Evolutionary conservation across 1,140 invertebrate genomes (phyloP), one percentile per base, ranked within the genome.

Genomic region (Heliconius melpomene): DNA sequence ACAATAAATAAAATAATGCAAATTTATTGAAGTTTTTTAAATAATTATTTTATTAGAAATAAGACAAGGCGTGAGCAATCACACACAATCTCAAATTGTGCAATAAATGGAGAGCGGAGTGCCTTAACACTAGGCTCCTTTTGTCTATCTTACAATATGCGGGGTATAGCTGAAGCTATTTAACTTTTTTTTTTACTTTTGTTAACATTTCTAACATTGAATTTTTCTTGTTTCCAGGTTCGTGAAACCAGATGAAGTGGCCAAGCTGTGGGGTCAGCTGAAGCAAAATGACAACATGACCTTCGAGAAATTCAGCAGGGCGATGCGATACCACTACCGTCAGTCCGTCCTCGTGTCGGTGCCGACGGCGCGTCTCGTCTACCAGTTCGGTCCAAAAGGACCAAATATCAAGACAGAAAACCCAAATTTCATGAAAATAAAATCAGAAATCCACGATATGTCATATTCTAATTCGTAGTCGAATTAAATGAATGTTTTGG

Each of bases 261-360:
- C 98, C 2, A 96, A 97, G 86, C 95, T 98, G 79, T 99, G 98
- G 98, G 98, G 98, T 0, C 96, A 96, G 36, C 95, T 96, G 86
- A 98, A 98, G 89, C 97, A 97, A 88, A 99, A 99, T 90, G 96
- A 96, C 38, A 96, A 97, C 88, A 99, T 99, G 98, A 98, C 97
- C 23, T 99, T 98, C 89, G 98, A 98, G 90, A 99, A 99, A 93
- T 96, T 99, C 81, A 98, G 97, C 93, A 92, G 98, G 85, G 98
- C 98, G 8, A 98, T 99, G 98, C 96, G 98, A 96, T 98, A 98
- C 94, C 98, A 98, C 92, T 98, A 98, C 93, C 97, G 97, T 89
- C 96, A 97, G 87, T 95, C 96, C 88, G 97, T 98, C 52, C 96
- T 98, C 66, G 95, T 97, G 52, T 97, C 98, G 7, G 98, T 98